Evolutionary conservation across 1,140 invertebrate genomes (phyloP).

Genomic region (Drosophila sp.): DNA sequence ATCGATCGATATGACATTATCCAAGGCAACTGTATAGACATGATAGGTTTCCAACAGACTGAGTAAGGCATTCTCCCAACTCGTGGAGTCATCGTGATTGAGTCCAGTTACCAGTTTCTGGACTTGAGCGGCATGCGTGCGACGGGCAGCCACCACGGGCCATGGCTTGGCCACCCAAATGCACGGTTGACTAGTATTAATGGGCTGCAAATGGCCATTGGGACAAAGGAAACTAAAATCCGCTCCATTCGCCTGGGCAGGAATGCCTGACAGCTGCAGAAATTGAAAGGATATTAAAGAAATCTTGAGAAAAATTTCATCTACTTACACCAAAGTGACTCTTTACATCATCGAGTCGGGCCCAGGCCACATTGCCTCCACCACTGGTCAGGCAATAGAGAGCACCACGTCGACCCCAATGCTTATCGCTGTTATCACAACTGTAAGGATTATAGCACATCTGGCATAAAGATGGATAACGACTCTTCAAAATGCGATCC

Average conservation of each 20-base stretch:
- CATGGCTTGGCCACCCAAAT: conserved; percentile 91
- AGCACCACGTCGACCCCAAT: conserved; percentile 91
- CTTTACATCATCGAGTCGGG: conserved; percentile 86
- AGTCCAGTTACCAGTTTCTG: conserved; percentile 84
- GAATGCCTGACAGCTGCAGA: conserved; percentile 66
- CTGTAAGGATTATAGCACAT: conserved; percentile 86
- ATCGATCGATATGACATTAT: conserved; percentile 84
- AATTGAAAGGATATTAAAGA: not conserved
- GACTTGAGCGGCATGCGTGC: conserved; percentile 85
- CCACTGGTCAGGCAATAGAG: conserved; percentile 90
- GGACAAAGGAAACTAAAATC: conserved; percentile 90
- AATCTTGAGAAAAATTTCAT: not conserved
- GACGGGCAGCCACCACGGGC: conserved; percentile 87
- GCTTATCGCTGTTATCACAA: conserved; percentile 89
- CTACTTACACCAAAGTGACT: conserved; percentile 87
- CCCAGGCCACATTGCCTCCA: conserved; percentile 91
- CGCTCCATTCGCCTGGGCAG: conserved; percentile 81
- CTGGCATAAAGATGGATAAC: conserved; percentile 88
- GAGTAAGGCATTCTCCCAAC: conserved; percentile 85
- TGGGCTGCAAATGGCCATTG: conserved; percentile 88
- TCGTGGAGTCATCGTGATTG: conserved; percentile 61
- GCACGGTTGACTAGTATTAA: conserved; percentile 86
- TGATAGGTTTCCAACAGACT: conserved; percentile 85
- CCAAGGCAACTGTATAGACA: conserved; percentile 82
- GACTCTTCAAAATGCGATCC: conserved; percentile 87